phyloP scores from a whole-genome alignment of 2,797 vertebrate species.

The Rhinella marina region DNA sequence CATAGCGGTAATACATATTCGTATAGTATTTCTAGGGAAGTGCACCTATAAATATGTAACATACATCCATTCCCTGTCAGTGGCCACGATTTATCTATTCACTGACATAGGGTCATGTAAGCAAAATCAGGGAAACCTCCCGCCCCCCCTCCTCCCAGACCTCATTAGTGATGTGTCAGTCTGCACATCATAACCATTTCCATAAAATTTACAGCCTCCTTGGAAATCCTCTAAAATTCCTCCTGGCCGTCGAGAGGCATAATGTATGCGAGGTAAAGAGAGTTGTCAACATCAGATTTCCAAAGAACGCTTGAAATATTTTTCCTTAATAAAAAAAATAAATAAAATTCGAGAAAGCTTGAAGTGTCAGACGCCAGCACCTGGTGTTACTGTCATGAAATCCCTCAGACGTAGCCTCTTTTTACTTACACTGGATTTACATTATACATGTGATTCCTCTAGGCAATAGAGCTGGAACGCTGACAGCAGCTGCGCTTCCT shows the following conservation, averaged over 20 bases:
- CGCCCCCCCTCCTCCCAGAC: not conserved
- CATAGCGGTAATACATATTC: not conserved
- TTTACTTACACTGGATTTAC: constrained; percentile 66
- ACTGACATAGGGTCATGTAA: not conserved
- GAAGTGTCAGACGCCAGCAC: constrained; percentile 52
- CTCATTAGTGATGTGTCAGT: constrained; percentile 31
- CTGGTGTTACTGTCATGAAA: constrained; percentile 60
- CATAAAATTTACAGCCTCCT: not conserved
- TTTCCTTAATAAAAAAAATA: not conserved
- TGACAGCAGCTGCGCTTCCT: constrained; percentile 71
- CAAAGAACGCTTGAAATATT: not conserved
- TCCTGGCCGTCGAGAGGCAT: not conserved
- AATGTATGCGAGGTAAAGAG: constrained; percentile 30
- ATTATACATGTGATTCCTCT: constrained; percentile 72
- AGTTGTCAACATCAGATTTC: constrained; percentile 40
- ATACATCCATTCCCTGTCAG: not conserved
- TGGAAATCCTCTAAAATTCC: constrained; percentile 9
- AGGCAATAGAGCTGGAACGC: constrained; percentile 69
- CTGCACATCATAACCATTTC: constrained; percentile 3
- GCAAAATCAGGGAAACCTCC: not conserved
- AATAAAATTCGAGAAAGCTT: not conserved
- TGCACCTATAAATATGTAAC: constrained; percentile 26
- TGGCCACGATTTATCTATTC: not conserved
- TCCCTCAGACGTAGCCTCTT: constrained; percentile 69
- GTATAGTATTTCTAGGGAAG: not conserved